Conservation (phyloP, 2,113 vertebrate species). For the Sinosuthora webbiana region DNA sequence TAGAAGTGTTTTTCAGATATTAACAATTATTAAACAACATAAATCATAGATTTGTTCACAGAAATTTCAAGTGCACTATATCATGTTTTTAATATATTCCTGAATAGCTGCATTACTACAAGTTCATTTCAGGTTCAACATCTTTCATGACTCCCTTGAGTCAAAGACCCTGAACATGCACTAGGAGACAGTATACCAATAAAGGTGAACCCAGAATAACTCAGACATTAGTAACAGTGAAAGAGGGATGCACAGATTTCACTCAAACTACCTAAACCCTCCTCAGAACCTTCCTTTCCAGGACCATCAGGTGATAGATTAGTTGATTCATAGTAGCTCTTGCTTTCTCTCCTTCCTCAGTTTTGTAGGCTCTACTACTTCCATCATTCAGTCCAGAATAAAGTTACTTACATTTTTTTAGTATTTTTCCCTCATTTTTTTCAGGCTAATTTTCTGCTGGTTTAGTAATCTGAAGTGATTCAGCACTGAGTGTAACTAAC, state of each 20-base stretch:
- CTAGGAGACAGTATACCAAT: background rate
- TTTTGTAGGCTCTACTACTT: background rate
- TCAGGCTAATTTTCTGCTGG: background rate
- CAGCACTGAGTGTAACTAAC: background rate
- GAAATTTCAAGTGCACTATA: background rate
- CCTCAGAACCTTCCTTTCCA: background rate
- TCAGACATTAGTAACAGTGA: background rate
- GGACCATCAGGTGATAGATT: background rate
- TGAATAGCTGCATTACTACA: background rate
- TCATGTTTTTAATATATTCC: background rate
- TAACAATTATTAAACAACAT: background rate
- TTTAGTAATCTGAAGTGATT: background rate
- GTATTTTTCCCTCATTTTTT: background rate
- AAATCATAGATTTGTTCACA: background rate
- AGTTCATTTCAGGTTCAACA: background rate
- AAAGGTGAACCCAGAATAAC: background rate
- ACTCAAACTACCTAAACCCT: background rate
- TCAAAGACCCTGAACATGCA: background rate
- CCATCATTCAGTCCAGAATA: background rate
- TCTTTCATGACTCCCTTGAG: background rate
- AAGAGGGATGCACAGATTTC: background rate
- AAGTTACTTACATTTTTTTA: background rate
- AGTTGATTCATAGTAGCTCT: background rate
- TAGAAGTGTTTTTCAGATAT: background rate
- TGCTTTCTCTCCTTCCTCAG: background rate